These are phyloP conservation scores for Tanypteryx hageni DNA, from an alignment of 2,888 invertebrate genomes.

Conservation along the genomic window DNA sequence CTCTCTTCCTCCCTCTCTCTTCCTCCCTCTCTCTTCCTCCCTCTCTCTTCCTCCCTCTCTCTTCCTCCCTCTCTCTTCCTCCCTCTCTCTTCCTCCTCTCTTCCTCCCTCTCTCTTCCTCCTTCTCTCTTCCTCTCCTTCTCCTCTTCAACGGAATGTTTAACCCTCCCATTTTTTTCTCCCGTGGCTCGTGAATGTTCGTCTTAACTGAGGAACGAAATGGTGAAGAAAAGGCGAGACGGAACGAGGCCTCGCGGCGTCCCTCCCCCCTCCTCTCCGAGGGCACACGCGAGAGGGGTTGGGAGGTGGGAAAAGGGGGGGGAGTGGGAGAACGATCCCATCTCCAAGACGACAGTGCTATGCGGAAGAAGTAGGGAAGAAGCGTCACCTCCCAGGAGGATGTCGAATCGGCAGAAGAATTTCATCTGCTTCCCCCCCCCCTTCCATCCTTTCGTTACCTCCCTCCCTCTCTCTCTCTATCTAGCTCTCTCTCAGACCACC, in stretches of 20 bases:
- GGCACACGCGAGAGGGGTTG: neutral
- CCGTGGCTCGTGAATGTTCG: too few relatives aligned
- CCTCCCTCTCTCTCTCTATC: neutral
- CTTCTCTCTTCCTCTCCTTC: too few relatives aligned
- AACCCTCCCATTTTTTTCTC: too few relatives aligned
- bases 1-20: too few relatives aligned
- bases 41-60: too few relatives aligned
- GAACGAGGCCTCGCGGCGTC: neutral
- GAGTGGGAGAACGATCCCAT: neutral
- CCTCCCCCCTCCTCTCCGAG: neutral
- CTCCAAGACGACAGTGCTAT: slow-evolving; percentile 36
- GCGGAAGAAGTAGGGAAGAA: slow-evolving; percentile 28
- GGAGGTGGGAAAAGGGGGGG: neutral
- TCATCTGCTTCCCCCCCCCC: neutral
- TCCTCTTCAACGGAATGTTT: too few relatives aligned
- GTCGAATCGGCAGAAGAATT: slow-evolving; percentile 37
- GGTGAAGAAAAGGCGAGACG: neutral
- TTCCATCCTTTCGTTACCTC: neutral
- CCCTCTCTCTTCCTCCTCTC: too few relatives aligned
- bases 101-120: too few relatives aligned
- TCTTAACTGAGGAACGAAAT: too few relatives aligned
- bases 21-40: too few relatives aligned
- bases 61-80: too few relatives aligned
- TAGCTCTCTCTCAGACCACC: neutral
- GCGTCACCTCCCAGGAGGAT: slow-evolving; percentile 2